A percentile compares a stretch with the other conserved stretches of the same genome.
phyloP scores from a whole-genome alignment of 2,888 invertebrate genomes.

The Escarpia spicata region DNA sequence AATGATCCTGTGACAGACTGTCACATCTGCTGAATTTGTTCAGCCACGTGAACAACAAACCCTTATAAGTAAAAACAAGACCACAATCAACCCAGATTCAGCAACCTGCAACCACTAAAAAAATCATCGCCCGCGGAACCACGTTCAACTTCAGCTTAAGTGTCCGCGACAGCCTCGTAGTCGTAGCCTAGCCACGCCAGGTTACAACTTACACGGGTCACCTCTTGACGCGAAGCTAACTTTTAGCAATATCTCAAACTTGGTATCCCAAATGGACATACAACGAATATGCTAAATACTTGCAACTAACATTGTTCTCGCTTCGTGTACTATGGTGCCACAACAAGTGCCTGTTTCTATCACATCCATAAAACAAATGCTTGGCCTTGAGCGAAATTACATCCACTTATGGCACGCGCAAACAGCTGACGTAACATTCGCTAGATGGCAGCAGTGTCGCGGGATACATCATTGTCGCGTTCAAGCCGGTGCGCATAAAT shows the following conservation, averaged over 20 bases:
- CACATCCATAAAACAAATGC: neutral
- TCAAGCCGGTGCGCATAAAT: neutral
- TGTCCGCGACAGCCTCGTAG: no score
- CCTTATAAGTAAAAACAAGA: neutral
- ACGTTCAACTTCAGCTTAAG: neutral
- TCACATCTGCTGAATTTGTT: neutral
- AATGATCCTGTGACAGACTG: neutral
- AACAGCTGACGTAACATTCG: constrained; percentile 4
- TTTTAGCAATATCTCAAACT: neutral
- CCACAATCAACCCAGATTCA: neutral
- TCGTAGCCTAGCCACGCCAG: neutral
- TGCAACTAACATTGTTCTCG: neutral
- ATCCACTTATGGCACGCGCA: neutral
- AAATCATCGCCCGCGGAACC: neutral
- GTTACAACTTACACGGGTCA: neutral
- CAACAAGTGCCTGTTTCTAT: neutral
- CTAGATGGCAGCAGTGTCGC: neutral
- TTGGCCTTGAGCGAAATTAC: neutral
- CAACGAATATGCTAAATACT: neutral
- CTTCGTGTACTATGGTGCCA: neutral
- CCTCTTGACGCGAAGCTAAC: neutral
- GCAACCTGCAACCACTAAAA: neutral
- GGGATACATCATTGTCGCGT: neutral
- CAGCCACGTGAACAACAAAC: no score
- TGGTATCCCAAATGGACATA: neutral